Percentiles rank a stretch among this genome's conserved stretches.
phyloP scores from a whole-genome alignment of 2,888 invertebrate species.

The Caenorhabditis becei region DNA sequence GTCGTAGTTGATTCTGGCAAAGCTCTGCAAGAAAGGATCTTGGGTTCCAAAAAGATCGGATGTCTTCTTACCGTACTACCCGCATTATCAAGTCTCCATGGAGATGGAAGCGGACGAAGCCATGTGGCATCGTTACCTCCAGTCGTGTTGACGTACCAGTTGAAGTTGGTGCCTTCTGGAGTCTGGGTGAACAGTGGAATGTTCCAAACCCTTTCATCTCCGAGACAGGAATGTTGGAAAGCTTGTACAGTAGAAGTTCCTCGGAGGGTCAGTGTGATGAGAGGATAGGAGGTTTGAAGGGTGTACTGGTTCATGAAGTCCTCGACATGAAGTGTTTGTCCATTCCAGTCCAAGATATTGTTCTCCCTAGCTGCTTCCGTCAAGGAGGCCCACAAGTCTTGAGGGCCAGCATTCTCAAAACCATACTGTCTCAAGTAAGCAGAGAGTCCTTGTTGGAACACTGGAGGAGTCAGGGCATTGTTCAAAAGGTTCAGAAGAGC shows the following conservation, averaged over 20 bases:
- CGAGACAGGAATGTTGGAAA: constrained; percentile 46
- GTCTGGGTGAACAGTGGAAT: constrained; percentile 53
- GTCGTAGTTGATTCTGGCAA: constrained; percentile 54
- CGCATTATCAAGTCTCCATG: constrained; percentile 45
- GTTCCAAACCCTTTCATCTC: constrained; percentile 35
- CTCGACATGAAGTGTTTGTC: constrained; percentile 49
- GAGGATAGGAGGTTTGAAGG: constrained; percentile 58
- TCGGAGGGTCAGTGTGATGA: constrained; percentile 34
- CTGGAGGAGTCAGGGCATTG: constrained; percentile 34
- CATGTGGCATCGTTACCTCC: constrained; percentile 40
- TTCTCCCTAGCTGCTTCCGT: constrained; percentile 11
- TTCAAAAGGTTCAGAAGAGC: constrained; percentile 58
- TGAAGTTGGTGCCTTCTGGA: constrained; percentile 22
- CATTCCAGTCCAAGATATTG: constrained; percentile 63
- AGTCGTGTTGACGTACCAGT: constrained; percentile 37
- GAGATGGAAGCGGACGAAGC: constrained; percentile 26
- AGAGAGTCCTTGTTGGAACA: constrained; percentile 37
- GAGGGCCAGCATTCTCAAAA: constrained; percentile 41
- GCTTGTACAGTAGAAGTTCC: constrained; percentile 33
- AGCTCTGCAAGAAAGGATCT: constrained; percentile 27
- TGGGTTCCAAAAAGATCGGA: background rate
- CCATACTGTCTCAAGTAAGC: constrained; percentile 28
- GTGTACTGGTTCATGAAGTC: constrained; percentile 62
- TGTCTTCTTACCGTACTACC: constrained; percentile 46
- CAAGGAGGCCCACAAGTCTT: constrained; percentile 40